Evolutionary conservation across 23 tunicate species (phyloP).

Genomic region (Halocynthia aurantium): DNA sequence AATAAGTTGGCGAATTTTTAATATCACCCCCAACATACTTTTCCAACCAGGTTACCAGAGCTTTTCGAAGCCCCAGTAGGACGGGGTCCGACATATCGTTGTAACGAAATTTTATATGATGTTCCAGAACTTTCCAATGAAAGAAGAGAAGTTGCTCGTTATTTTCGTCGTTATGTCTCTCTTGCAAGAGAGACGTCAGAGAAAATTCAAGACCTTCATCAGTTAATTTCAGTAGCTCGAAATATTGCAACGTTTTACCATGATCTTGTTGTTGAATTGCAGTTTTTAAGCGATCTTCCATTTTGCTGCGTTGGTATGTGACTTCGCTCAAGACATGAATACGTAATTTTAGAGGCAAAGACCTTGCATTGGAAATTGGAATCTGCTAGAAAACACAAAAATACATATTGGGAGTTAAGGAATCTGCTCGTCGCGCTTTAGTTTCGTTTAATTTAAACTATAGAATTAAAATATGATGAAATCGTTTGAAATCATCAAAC

Average conservation of each 20-base stretch:
- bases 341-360: too few relatives aligned
- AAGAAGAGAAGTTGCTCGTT: slow-evolving; percentile 64
- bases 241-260: slow-evolving; percentile 29
- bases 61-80: slow-evolving; percentile 29
- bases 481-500: too few relatives aligned
- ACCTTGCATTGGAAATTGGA: too few relatives aligned
- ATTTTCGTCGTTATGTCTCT: slow-evolving; percentile 29
- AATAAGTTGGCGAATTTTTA: slow-evolving; percentile 19
- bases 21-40: slow-evolving; percentile 15
- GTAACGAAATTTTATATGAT: slow-evolving; percentile 56
- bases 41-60: slow-evolving; percentile 70
- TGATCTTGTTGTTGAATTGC: background rate
- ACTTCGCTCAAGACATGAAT: too few relatives aligned
- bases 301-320: too few relatives aligned
- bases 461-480: too few relatives aligned
- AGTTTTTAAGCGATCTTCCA: too few relatives aligned
- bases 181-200: slow-evolving; percentile 36
- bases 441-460: too few relatives aligned
- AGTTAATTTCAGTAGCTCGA: slow-evolving; percentile 63
- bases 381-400: too few relatives aligned
- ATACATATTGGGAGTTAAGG: too few relatives aligned
- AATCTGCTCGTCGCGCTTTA: too few relatives aligned
- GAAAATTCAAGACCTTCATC: slow-evolving; percentile 73
- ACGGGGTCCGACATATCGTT: slow-evolving; percentile 30
- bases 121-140: slow-evolving; percentile 75